Evolutionary conservation across 2,113 vertebrate genomes (phyloP).

Genomic region (Halichoeres trimaculatus): DNA sequence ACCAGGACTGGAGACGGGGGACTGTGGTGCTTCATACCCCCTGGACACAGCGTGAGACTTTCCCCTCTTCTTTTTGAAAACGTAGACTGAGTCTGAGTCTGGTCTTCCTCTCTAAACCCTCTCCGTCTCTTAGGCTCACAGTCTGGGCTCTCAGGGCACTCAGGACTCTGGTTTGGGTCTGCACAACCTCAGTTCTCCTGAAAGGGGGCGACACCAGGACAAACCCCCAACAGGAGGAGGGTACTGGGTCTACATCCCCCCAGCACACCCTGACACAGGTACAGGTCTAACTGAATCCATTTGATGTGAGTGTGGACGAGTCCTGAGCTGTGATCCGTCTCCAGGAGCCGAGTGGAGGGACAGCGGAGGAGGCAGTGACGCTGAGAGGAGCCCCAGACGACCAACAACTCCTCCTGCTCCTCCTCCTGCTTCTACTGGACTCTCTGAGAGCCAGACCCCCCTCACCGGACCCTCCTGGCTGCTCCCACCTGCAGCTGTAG

Average conservation of each 20-base stretch:
- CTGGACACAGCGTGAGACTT: conserved; percentile 31
- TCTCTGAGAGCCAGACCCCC: not conserved
- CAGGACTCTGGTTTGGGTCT: conserved; percentile 90
- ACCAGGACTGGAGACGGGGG: not conserved
- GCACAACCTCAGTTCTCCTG: conserved; percentile 77
- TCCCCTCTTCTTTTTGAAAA: not conserved
- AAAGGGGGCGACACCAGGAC: conserved; percentile 51
- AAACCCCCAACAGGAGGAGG: conserved; percentile 60
- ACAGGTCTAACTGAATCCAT: conserved; percentile 21
- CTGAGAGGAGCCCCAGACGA: conserved; percentile 35
- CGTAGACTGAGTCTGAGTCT: too few relatives aligned
- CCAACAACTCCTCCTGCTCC: conserved; percentile 60
- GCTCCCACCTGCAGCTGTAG: conserved; percentile 34
- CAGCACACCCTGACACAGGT: conserved; percentile 41
- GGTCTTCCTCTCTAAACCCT: too few relatives aligned
- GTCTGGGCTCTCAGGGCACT: conserved; percentile 86
- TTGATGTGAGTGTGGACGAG: too few relatives aligned
- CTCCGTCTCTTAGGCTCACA: conserved; percentile 78
- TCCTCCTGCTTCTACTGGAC: conserved; percentile 49
- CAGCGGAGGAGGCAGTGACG: conserved; percentile 74
- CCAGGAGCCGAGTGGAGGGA: conserved; percentile 61
- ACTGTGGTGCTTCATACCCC: conserved; percentile 20
- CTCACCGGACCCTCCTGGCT: conserved; percentile 1
- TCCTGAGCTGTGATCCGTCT: not conserved
- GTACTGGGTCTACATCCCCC: conserved; percentile 84